Evolutionary conservation across 2,113 vertebrate genomes (phyloP).

Genomic region (Heterochromis multidens): DNA sequence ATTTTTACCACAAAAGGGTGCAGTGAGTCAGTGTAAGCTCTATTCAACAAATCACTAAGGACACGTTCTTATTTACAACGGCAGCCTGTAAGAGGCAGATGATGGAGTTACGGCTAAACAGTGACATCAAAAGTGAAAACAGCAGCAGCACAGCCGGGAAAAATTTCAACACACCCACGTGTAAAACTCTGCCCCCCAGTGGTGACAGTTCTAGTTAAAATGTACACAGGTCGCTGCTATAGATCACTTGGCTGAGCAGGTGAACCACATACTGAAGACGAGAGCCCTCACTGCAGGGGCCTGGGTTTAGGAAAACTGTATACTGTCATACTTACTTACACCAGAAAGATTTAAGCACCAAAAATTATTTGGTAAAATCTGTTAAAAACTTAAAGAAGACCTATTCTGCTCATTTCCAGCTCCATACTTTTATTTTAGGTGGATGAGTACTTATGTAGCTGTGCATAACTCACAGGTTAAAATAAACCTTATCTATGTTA

Average conservation of each 20-base stretch:
- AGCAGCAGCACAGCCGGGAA: background rate
- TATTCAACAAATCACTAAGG: background rate
- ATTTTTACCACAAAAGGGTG: no score
- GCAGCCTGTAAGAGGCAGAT: background rate
- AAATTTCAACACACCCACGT: no score
- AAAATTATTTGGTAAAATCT: no score
- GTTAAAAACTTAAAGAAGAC: no score
- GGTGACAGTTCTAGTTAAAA: background rate
- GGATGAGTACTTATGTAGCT: background rate
- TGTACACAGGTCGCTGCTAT: background rate
- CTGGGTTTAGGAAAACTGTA: background rate
- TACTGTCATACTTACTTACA: no score
- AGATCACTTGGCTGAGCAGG: accelerated
- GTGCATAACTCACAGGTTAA: no score
- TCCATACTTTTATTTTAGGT: background rate
- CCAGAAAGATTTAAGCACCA: no score
- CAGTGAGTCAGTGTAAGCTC: no score
- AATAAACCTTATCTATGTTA: no score
- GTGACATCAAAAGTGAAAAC: background rate
- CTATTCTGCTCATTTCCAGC: no score
- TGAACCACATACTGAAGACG: background rate
- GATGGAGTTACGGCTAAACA: accelerated
- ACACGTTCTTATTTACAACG: accelerated
- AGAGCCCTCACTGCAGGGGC: accelerated
- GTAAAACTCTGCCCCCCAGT: background rate